Percentiles rank a stretch among this genome's conserved stretches.
Conservation (phyloP, 2,797 vertebrate genomes). For the Acomys russatus region DNA sequence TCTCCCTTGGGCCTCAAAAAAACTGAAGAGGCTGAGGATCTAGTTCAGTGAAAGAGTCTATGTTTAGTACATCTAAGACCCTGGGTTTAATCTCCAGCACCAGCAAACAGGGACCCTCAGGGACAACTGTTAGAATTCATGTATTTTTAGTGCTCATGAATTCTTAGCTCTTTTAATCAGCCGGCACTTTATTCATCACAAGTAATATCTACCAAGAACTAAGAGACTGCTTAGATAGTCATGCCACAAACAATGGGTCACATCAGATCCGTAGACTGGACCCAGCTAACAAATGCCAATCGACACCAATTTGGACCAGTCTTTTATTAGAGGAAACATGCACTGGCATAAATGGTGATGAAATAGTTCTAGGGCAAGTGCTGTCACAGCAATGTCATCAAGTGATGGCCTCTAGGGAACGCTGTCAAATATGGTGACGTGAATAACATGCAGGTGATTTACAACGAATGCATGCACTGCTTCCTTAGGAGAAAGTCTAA, state of each 20-base stretch:
- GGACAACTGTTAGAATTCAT: neutral
- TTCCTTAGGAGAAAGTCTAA: conserved; percentile 23
- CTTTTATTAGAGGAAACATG: neutral
- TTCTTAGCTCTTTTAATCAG: conserved; percentile 49
- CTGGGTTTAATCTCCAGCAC: neutral
- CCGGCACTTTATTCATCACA: conserved; percentile 30
- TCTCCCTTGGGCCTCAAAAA: neutral
- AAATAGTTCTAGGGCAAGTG: neutral
- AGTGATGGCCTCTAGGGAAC: neutral
- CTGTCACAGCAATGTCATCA: neutral
- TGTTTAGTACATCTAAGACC: neutral
- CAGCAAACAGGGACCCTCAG: neutral
- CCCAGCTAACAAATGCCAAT: neutral
- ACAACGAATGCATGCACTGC: neutral
- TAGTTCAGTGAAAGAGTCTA: neutral
- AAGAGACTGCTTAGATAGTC: conserved; percentile 32
- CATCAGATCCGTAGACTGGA: neutral
- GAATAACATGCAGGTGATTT: neutral
- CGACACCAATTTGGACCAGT: neutral
- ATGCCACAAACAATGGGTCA: neutral
- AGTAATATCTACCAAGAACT: conserved; percentile 33
- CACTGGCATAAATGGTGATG: neutral
- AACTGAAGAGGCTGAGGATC: neutral
- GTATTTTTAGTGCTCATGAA: neutral
- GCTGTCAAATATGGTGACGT: neutral